phyloP scores from a whole-genome alignment of 2,113 vertebrate species.

The Aplodontia rufa region DNA sequence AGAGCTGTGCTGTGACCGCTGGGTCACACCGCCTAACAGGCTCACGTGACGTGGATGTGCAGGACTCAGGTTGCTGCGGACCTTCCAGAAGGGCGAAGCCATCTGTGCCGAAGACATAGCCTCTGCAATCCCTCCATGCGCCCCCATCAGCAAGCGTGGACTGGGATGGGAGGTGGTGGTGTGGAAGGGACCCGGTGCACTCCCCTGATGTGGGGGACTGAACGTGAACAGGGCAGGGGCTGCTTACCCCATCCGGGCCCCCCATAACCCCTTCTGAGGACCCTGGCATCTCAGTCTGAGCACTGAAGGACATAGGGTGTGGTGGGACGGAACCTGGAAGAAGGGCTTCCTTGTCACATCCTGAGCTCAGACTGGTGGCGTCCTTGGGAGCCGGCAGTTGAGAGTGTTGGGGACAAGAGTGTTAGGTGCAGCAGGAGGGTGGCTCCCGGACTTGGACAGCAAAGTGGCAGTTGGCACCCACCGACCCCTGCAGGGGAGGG shows the following conservation, averaged over 20 bases:
- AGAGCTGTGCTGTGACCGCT: not conserved
- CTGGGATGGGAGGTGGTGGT: fast-evolving
- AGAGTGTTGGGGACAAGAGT: fast-evolving
- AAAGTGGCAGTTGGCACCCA: not conserved
- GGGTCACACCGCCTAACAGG: not conserved
- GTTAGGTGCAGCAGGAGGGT: fast-evolving
- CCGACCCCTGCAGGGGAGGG: too few species aligned
- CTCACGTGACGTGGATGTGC: not conserved
- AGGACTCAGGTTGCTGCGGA: not conserved
- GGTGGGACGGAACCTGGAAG: not conserved
- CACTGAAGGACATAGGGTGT: not conserved
- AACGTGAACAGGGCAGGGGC: fast-evolving
- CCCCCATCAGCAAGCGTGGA: not conserved
- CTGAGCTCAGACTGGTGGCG: not conserved
- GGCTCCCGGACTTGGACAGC: not conserved
- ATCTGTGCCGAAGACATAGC: not conserved
- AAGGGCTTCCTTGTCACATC: not conserved
- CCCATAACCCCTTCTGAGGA: not conserved
- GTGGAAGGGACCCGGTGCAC: not conserved
- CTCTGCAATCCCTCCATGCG: fast-evolving
- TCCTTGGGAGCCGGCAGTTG: not conserved
- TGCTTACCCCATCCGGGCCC: too few species aligned
- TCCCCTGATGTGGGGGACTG: fast-evolving
- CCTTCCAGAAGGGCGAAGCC: not conserved
- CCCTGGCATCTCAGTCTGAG: not conserved